Evolutionary conservation across 1,140 invertebrate species (phyloP), one percentile per base, ranked within the genome.

Genomic region (Sitobion miscanthi): DNA sequence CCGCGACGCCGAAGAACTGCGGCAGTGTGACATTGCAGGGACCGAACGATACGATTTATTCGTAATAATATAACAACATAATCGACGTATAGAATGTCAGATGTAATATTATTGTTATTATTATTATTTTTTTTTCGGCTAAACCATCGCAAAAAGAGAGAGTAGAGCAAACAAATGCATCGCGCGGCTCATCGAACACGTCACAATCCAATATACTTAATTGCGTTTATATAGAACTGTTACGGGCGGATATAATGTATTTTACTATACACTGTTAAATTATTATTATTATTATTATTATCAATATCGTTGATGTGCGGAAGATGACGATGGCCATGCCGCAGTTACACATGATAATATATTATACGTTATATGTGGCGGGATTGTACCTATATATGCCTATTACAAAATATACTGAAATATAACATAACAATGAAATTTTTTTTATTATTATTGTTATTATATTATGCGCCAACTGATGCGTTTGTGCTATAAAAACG

Each of bases 131-230:
- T 85, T 85, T 42, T 45, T 45, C 38, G 45, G 83, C 5, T 0
- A 47, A 86, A 86, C 45, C 42, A 86, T 86, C 47, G 42, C 42
- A 86, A 86, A 86, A 86, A 47, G 3, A 8, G 3, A 8, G 42
- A 47, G 45, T n/a, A 86, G 17, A 7, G 85, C 85, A 47, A 85
- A 45, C 42, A 85, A 86, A 86, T 11, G 45, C 85, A 47, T 86
- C 42, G 85, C 42, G 85, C 42, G 85, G 85, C 42, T 30, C 85
- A 86, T 86, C 42, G 45, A 86, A 47, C 85, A 86, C 45, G 85
- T 86, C 85, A 86, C 85, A n/a, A 86, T 45, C 85, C 85, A 86
- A 86, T 86, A 86, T 47, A 86, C 25, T 86, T 47, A 86, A 86
- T 86, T 86, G 85, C 23, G 23, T 45, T 85, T 42, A 9, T 83